Evolutionary conservation across 2,113 vertebrate species (phyloP).

Genomic region (Gorsachius goisagi): DNA sequence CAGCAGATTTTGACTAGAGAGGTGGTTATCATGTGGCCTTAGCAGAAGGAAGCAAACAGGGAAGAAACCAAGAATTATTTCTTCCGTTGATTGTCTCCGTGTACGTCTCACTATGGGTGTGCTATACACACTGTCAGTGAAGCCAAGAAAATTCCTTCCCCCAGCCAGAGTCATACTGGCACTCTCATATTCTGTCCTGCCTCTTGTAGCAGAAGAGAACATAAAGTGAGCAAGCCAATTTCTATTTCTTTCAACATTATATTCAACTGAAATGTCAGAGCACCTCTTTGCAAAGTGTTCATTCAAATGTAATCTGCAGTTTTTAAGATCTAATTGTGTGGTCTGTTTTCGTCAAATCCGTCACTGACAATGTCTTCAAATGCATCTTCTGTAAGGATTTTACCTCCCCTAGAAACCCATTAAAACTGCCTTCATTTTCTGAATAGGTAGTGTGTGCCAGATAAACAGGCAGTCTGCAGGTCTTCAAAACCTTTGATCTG

Average conservation of each 20-base stretch:
- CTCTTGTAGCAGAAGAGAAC: neutral
- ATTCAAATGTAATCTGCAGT: neutral
- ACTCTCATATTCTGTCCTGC: neutral
- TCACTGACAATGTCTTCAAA: neutral
- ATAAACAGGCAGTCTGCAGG: neutral
- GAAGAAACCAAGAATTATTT: neutral
- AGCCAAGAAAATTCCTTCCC: neutral
- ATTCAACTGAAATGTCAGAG: neutral
- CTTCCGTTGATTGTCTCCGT: neutral
- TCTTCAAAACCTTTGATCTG: neutral
- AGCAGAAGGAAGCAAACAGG: neutral
- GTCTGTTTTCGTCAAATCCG: neutral
- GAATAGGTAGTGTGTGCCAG: neutral
- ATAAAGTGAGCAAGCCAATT: neutral
- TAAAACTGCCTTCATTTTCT: neutral
- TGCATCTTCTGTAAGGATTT: neutral
- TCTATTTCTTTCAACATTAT: neutral
- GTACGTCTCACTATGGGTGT: neutral
- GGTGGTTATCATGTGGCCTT: neutral
- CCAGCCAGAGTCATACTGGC: neutral
- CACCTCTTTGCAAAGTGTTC: neutral
- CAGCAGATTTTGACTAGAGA: neutral
- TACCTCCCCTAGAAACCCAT: neutral
- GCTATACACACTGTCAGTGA: neutral
- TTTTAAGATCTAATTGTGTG: neutral